Percentiles rank a stretch among this genome's conserved stretches.
Conservation (phyloP, 1,140 invertebrate genomes). For the Aethina tumida region DNA sequence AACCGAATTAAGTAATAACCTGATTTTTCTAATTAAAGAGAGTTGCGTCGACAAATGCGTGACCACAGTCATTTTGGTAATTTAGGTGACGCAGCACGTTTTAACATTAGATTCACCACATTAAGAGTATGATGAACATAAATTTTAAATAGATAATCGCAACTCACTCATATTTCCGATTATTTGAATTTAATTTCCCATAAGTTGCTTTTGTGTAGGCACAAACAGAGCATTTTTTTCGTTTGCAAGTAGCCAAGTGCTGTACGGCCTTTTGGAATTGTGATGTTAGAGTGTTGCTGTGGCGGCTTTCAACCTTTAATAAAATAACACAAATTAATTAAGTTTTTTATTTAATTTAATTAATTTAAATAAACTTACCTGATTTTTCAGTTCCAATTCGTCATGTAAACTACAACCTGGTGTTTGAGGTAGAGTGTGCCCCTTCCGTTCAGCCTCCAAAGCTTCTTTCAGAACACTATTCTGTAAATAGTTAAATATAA, state of each 20-base stretch:
- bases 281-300: slow-evolving; percentile 37
- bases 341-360: too few relatives aligned
- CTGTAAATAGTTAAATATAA: slow-evolving; percentile 29
- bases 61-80: too few relatives aligned
- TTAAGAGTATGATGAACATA: too few relatives aligned
- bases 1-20: too few relatives aligned
- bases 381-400: slow-evolving; percentile 26
- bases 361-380: slow-evolving; percentile 32
- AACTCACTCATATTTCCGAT: slow-evolving; percentile 41
- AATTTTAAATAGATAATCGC: slow-evolving; percentile 1
- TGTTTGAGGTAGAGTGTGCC: slow-evolving; percentile 26
- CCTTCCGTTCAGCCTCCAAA: slow-evolving; percentile 39
- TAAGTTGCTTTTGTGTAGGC: slow-evolving; percentile 49
- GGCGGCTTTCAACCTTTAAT: slow-evolving; percentile 18
- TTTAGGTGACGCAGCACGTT: too few relatives aligned
- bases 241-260: slow-evolving; percentile 40
- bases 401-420: slow-evolving; percentile 18
- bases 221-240: slow-evolving; percentile 51
- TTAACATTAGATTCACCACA: too few relatives aligned
- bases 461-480: slow-evolving; percentile 44
- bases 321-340: not conserved
- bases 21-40: too few relatives aligned
- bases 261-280: slow-evolving; percentile 44
- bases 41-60: too few relatives aligned
- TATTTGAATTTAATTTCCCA: slow-evolving; percentile 38